Evolutionary conservation across 2,888 invertebrate genomes (phyloP), one percentile per base, ranked within the genome.

Genomic region (Rhagonycha lutea): DNA sequence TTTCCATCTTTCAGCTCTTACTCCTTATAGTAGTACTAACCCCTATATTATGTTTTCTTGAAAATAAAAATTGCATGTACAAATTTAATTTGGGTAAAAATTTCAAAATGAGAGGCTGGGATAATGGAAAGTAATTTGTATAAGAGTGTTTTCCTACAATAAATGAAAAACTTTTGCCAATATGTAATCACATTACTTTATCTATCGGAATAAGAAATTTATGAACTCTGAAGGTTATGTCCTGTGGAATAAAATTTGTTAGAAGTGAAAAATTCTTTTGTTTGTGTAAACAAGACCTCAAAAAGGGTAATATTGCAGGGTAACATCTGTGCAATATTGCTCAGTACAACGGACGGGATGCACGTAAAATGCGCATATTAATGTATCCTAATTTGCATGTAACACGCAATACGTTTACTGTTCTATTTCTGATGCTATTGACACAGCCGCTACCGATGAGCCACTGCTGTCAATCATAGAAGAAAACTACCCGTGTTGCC

Each of bases 321-420:
- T 69, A 81, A 82, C 83, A 86, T 86, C 86, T 86, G 86, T 83
- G 83, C 81, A 77, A 77, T 81, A 83, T 84, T 84, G 82, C 84
- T 81, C 75, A 80, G 79, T 81, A 82, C 82, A 81, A 82, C 80
- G 83, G 82, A 82, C 83, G 84, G 83, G 85, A 84, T 85, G 85
- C 82, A 85, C 84, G 84, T 84, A 84, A 86, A 86, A 85, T 85
- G 84, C 86, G 87, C 86, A 87, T 87, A 87, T 86, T 87, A 87
- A 87, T 87, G 86, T 79, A 79, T 78, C 80, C 85, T 87, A 86
- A 87, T 87, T 87, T 87, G 87, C 87, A 87, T 87, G 86, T 87
- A 85, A 86, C 87, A 87, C 86, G 86, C 86, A 85, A 86, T 86
- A 84, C 83, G 84, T 69, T 62, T 73, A 76, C 76, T 75, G 72